Percentiles rank a stretch among this genome's conserved stretches.
Conservation (phyloP, 2,888 invertebrate genomes). For the Corbicula japonica region DNA sequence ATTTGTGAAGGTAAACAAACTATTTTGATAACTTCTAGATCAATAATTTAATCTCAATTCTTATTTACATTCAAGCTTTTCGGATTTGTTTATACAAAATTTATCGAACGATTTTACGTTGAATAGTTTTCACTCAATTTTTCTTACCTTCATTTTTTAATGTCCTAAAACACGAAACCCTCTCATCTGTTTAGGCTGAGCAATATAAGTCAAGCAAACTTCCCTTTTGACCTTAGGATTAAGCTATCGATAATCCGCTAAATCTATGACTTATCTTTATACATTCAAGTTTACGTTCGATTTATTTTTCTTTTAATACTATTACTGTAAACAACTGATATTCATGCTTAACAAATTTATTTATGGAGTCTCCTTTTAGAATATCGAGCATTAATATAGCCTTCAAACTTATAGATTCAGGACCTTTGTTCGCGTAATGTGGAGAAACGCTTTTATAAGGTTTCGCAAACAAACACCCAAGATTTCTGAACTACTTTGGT, state of each 20-base stretch:
- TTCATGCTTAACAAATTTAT: not conserved
- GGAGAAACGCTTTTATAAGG: conserved; percentile 13
- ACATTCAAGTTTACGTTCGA: not conserved
- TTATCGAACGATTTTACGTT: not conserved
- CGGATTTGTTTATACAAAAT: conserved; percentile 17
- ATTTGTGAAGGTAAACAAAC: conserved; percentile 37
- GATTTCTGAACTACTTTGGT: no score
- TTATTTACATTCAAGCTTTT: conserved; percentile 26
- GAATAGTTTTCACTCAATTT: conserved; percentile 2
- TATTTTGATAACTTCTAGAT: conserved; percentile 42
- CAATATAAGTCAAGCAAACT: conserved; percentile 4
- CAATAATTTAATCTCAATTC: conserved; percentile 33
- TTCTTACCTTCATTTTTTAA: conserved; percentile 7
- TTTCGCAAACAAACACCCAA: conserved; percentile 19
- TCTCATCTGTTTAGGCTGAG: not conserved
- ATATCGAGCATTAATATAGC: no score
- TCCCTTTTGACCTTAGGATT: not conserved
- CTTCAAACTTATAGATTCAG: no score
- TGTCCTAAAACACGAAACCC: not conserved
- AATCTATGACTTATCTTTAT: not conserved
- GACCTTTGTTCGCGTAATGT: no score
- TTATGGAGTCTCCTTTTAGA: no score
- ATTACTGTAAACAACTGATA: not conserved
- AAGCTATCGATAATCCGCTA: not conserved
- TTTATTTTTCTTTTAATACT: not conserved